These are phyloP conservation scores for Podarcis raffonei DNA, from an alignment of 2,113 vertebrate genomes.

Conservation along the genomic window DNA sequence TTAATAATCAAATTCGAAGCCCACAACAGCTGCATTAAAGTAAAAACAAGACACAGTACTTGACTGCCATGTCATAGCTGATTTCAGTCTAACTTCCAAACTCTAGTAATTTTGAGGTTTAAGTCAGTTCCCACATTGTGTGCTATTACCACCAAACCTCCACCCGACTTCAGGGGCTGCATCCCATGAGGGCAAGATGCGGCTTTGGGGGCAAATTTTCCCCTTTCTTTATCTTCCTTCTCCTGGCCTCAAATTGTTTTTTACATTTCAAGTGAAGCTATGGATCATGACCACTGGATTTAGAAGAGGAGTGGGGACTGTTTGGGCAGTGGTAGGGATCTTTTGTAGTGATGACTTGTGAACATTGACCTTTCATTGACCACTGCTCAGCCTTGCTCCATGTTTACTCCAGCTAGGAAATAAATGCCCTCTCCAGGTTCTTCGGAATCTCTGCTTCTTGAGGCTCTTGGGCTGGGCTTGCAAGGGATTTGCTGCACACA, in stretches of 20 bases:
- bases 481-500: not conserved
- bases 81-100: not conserved
- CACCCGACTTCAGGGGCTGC: not conserved
- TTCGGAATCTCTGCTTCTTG: not conserved
- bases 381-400: no score
- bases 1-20: not conserved
- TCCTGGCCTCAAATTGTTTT: not conserved
- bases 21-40: not conserved
- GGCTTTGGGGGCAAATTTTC: not conserved
- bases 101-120: not conserved
- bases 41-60: not conserved
- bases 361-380: not conserved
- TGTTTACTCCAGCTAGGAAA: no score
- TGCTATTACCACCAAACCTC: not conserved
- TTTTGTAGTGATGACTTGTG: not conserved
- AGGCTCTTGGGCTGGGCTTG: not conserved
- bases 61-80: not conserved
- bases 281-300: not conserved
- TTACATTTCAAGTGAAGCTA: not conserved
- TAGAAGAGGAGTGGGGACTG: not conserved
- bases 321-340: not conserved
- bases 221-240: not conserved
- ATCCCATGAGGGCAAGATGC: no score
- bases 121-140: not conserved
- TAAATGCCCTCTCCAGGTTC: no score